These are phyloP conservation scores for Oryzias woworae DNA, from an alignment of 2,113 vertebrate genomes.

Conservation along the genomic window DNA sequence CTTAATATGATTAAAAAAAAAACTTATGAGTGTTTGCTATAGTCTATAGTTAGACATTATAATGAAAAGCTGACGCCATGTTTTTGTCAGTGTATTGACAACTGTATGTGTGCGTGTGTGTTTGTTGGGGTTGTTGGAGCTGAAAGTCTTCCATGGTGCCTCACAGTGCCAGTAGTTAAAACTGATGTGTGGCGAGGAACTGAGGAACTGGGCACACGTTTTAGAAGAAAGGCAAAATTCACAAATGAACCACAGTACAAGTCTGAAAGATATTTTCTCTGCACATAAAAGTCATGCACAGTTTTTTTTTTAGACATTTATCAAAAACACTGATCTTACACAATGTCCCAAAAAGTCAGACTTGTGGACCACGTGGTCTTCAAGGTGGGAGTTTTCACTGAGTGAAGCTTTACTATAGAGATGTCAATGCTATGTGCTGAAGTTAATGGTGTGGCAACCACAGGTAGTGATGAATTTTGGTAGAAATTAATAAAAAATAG, in stretches of 20 bases:
- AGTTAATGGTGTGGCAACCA: conserved; percentile 46
- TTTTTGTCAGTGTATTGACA: too few relatives aligned
- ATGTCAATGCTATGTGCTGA: conserved; percentile 34
- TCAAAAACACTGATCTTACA: conserved; percentile 59
- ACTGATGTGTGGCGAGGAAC: conserved; percentile 24
- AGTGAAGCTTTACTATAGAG: conserved; percentile 22
- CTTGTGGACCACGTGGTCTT: conserved; percentile 21
- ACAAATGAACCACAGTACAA: conserved; percentile 46
- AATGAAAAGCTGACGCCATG: too few relatives aligned
- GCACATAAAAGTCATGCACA: conserved; percentile 49
- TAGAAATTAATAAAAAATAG: conserved; percentile 32
- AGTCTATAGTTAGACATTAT: too few relatives aligned
- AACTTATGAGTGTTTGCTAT: too few relatives aligned
- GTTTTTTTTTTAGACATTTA: conserved; percentile 59
- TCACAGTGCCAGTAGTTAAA: conserved; percentile 51
- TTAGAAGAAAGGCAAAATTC: conserved; percentile 39
- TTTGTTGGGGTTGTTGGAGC: conserved; percentile 56
- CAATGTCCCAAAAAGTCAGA: conserved; percentile 5
- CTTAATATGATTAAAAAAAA: too few relatives aligned
- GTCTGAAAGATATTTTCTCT: conserved; percentile 45
- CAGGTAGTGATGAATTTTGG: conserved; percentile 55
- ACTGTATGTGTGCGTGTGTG: too few relatives aligned
- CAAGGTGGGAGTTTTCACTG: conserved; percentile 29
- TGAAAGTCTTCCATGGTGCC: conserved; percentile 80
- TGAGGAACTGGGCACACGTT: conserved; percentile 47